Base-by-base conservation (phyloP, 1,140 invertebrate genomes). In the Orchesella cincta region DNA sequence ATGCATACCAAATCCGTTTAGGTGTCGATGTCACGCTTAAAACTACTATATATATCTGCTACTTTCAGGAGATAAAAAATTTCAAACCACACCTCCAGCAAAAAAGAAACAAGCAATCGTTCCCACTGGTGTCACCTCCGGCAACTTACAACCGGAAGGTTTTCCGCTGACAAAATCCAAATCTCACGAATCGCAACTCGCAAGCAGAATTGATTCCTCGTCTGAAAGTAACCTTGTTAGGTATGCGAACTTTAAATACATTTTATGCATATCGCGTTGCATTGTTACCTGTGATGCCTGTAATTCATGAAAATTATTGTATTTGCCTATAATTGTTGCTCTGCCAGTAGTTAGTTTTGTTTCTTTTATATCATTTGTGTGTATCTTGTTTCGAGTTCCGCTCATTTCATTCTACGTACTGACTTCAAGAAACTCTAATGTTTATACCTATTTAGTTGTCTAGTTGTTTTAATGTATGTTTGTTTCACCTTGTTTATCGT, bases 181-280 rank as follows among this genome's bases (percentile, higher is more conserved):
- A 83, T 96, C 94, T 35, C 94, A 96, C 85, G 94, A 97, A 86
- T 95, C 93, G 14, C 94, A 96, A 84, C 87, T 96, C 29, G 92
- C 90, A 34, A 91, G 87, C 79, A 83, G 85, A 35, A 83, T 86
- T 88, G 87, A 88, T 88, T 85, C 85, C 88, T 73, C 77, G 83
- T 88, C 81, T 0, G 81, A 81, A 77, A 79, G 67, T 33, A 80
- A 83, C 46, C 76, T 82, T 74, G 77, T 79, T 36, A 81, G 78
- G 76, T 79, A 39, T 64, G 80, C 29, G 67, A 28, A 34, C 33
- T 28, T 57, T 72, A 33, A 33, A 78, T 26, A 18, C n/a, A 18
- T 18, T 46, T 46, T 46, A 46, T 46, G 39, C 18, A 8, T 46
- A 46, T 18, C 39, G 5, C 5, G 18, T 46, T 46, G 39, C 39